Evolutionary conservation across 2,888 invertebrate genomes (phyloP), one percentile per base, ranked within the genome.

Genomic region (Morpho helenor): DNA sequence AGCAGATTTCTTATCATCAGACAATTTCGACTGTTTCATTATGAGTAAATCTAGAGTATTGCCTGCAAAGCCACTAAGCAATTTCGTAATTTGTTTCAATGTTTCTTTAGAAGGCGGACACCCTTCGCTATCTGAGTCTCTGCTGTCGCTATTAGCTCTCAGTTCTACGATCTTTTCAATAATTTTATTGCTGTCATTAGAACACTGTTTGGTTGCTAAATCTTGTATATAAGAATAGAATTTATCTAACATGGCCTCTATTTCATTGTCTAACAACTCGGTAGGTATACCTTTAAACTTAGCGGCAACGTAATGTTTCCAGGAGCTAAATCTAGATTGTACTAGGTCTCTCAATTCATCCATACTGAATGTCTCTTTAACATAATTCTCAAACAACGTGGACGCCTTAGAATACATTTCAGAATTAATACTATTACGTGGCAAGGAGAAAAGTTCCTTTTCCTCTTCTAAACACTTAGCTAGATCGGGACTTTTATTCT

Each of bases 201-300:
- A 65, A 48, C 65, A 75, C 57, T 81, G 79, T 48, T 83, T 85
- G 0, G 71, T 76, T 0, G 86, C 82, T 57, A 87, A 61, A 31
- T 86, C 83, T 66, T 82, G 77, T 22, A 90, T 84, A 60, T 85
- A 84, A 8, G 74, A 77, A 57, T 85, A 87, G 57, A 87, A 90
- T 49, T 84, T 88, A 8, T 83, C 79, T 2, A 87, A 59, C 79
- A 88, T 84, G 0, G 75, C 74, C 63, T 87, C 84, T 0, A 88
- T 84, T 68, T 87, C 87, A 39, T 75, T 78, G 1, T 88, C 84
- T 8, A 88, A 59, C 42, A 87, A 60, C 9, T 83, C 84, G 0
- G 82, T 71, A 0, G 90, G 87, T 65, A 87, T 80, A 2, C 75
- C 77, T 54, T 84, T 84, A 50, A 86, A 83, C 63, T 86, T 84